phyloP scores from a whole-genome alignment of 2,797 vertebrate genomes.

The Sciurus vulgaris region DNA sequence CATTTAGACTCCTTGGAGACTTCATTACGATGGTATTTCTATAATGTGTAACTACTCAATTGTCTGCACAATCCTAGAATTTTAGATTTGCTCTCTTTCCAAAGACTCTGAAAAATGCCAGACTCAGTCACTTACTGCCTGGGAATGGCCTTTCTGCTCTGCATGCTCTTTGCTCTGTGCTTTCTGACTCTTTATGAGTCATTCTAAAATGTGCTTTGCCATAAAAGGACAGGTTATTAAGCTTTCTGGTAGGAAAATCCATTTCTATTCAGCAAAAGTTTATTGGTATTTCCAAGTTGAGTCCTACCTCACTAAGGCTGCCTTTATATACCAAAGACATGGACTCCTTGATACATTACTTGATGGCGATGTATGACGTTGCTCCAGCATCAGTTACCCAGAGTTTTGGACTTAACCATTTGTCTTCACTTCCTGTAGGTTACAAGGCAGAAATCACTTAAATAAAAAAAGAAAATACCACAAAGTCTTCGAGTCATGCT shows the following conservation, averaged over 20 bases:
- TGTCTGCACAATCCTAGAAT: background rate
- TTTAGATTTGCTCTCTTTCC: slow-evolving; percentile 25
- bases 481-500: background rate
- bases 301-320: background rate
- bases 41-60: background rate
- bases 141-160: background rate
- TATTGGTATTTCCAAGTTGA: slow-evolving; percentile 34
- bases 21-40: background rate
- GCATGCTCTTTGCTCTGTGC: background rate
- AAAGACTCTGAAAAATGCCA: slow-evolving; percentile 45
- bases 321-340: background rate
- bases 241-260: background rate
- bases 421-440: background rate
- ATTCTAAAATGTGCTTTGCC: background rate
- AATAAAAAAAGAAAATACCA: background rate
- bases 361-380: background rate
- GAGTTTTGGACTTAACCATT: background rate
- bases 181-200: background rate
- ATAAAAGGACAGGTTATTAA: background rate
- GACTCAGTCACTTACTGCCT: background rate
- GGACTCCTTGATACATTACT: background rate
- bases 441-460: background rate
- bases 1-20: background rate
- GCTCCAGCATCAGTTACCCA: background rate
- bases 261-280: slow-evolving; percentile 47